These are phyloP conservation scores for Acrobasis suavella DNA, from an alignment of 2,888 invertebrate species.

Conservation along the genomic window DNA sequence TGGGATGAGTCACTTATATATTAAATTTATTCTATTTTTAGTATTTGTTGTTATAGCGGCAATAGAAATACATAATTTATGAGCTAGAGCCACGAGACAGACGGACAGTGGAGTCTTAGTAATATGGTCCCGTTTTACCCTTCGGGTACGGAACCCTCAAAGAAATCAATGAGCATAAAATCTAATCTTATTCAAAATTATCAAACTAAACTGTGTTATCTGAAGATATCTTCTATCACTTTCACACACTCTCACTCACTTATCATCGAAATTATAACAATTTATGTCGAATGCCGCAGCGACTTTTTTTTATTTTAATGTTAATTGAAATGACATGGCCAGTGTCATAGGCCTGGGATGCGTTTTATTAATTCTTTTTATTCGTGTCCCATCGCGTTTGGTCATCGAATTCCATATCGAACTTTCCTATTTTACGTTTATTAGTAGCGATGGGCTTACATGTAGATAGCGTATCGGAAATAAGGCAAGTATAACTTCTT, in stretches of 20 bases:
- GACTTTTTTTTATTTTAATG: slow-evolving; percentile 66
- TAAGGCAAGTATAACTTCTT: neutral
- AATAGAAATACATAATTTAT: too few relatives aligned
- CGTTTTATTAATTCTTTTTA: slow-evolving; percentile 69
- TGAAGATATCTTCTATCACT: slow-evolving; percentile 40
- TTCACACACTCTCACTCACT: slow-evolving; percentile 45
- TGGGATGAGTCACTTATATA: too few relatives aligned
- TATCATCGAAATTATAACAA: slow-evolving; percentile 51
- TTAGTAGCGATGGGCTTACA: slow-evolving; percentile 56
- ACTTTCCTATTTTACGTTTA: slow-evolving; percentile 70
- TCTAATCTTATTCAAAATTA: slow-evolving; percentile 10
- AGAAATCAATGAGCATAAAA: neutral
- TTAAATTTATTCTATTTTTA: too few relatives aligned
- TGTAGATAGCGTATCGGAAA: slow-evolving; percentile 32
- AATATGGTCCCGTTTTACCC: too few relatives aligned
- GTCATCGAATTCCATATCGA: slow-evolving; percentile 64
- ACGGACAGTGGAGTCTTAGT: too few relatives aligned
- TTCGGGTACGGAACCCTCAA: too few relatives aligned
- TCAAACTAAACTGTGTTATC: slow-evolving; percentile 14
- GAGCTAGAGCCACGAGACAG: too few relatives aligned
- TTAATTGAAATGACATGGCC: slow-evolving; percentile 76
- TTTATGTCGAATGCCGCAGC: slow-evolving; percentile 47
- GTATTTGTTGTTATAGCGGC: too few relatives aligned
- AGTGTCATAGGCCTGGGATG: slow-evolving; percentile 58
- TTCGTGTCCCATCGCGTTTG: slow-evolving; percentile 56